phyloP scores from a whole-genome alignment of 2,888 invertebrate genomes.

The Drosophila ezoana region DNA sequence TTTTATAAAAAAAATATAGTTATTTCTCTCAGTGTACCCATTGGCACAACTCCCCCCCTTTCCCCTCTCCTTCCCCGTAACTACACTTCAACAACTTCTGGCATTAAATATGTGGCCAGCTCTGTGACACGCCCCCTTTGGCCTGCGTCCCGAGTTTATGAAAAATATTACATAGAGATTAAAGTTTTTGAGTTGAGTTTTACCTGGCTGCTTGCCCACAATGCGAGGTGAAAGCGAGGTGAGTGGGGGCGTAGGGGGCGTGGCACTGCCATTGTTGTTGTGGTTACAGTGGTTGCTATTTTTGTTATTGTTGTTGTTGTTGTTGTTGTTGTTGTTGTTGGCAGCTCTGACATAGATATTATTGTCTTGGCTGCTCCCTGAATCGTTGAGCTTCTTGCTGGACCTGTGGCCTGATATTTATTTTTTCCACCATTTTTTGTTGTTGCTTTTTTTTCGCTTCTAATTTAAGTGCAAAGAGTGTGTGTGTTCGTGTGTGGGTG shows the following conservation, averaged over 20 bases:
- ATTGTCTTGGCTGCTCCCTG: conserved; percentile 67
- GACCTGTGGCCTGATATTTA: conserved; percentile 53
- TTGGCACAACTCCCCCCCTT: neutral
- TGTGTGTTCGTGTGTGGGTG: conserved; percentile 23
- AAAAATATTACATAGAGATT: conserved; percentile 78
- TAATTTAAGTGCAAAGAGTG: conserved; percentile 57
- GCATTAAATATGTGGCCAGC: conserved; percentile 71
- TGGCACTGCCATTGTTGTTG: conserved; percentile 36
- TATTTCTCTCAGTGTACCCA: conserved; percentile 1
- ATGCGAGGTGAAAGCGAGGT: neutral
- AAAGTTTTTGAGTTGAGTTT: conserved; percentile 66
- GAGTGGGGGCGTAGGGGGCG: conserved; percentile 5
- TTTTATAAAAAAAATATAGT: too few relatives aligned
- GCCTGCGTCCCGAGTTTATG: conserved; percentile 58
- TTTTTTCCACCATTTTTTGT: conserved; percentile 39
- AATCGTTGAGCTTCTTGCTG: conserved; percentile 57
- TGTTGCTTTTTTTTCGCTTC: conserved; percentile 30
- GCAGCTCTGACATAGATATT: conserved; percentile 72
- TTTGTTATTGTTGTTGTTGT: conserved; percentile 10
- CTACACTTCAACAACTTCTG: conserved; percentile 66
- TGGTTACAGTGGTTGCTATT: conserved; percentile 33
- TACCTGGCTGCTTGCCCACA: conserved; percentile 63
- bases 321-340: conserved; percentile 30
- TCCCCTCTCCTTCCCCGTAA: neutral
- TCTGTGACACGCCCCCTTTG: conserved; percentile 38